A percentile compares a stretch with the other conserved stretches of the same genome.
Evolutionary conservation across 2,888 invertebrate genomes (phyloP).

Genomic region (Bedellia somnulentella): DNA sequence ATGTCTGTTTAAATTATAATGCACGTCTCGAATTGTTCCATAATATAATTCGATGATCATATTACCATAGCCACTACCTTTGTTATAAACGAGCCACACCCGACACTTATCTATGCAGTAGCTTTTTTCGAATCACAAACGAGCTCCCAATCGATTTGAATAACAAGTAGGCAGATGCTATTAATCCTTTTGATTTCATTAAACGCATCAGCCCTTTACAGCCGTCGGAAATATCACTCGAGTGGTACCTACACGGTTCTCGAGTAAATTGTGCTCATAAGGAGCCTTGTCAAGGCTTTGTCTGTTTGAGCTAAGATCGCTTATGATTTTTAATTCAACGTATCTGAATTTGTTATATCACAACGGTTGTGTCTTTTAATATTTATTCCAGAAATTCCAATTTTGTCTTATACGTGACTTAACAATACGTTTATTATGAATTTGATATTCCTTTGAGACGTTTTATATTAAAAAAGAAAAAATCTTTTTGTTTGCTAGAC

Average conservation of each 20-base stretch:
- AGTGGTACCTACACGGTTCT: slow-evolving; percentile 34
- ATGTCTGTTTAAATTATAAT: no score
- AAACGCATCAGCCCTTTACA: slow-evolving; percentile 55
- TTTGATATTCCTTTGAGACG: no score
- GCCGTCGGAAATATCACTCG: slow-evolving; percentile 60
- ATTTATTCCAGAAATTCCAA: slow-evolving; percentile 14
- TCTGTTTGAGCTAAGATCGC: slow-evolving; percentile 18
- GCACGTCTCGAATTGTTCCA: no score
- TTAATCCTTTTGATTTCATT: slow-evolving; percentile 62
- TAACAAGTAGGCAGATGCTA: slow-evolving; percentile 61
- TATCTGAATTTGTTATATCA: no score
- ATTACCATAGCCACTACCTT: slow-evolving; percentile 39
- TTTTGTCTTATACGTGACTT: slow-evolving; percentile 29
- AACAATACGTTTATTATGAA: slow-evolving; percentile 21
- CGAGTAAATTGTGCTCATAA: slow-evolving; percentile 31
- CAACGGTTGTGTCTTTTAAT: slow-evolving; percentile 16
- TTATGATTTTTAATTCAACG: no score
- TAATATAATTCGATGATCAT: no score
- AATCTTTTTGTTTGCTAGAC: slow-evolving; percentile 12
- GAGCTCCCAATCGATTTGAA: slow-evolving; percentile 60
- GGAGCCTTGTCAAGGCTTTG: slow-evolving; percentile 25
- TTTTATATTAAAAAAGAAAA: no score
- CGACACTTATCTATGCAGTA: slow-evolving; percentile 55
- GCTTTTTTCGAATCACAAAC: slow-evolving; percentile 60
- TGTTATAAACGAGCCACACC: slow-evolving; percentile 52